Evolutionary conservation across 2,888 invertebrate species (phyloP).

Genomic region (Melolontha melolontha): DNA sequence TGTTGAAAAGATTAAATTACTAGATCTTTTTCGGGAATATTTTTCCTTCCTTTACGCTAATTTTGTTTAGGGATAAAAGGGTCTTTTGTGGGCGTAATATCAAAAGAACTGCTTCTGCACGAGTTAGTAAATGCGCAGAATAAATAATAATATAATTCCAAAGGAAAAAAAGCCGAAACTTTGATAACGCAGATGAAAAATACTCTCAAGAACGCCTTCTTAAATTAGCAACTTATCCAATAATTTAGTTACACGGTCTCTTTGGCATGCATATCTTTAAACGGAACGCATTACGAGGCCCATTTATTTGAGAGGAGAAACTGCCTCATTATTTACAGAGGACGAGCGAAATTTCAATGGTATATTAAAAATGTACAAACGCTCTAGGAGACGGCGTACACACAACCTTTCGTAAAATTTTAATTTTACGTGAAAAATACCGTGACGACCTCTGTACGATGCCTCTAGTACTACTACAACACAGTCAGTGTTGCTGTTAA

Average conservation of each 20-base stretch:
- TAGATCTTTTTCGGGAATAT: no score
- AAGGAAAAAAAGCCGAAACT: no score
- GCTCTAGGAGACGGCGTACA: not conserved
- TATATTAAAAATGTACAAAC: conserved; percentile 25
- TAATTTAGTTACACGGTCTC: conserved; percentile 9
- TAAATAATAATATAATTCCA: conserved; percentile 4
- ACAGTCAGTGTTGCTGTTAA: not conserved
- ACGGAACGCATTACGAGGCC: not conserved
- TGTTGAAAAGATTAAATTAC: no score
- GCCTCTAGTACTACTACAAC: not conserved
- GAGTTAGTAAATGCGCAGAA: not conserved
- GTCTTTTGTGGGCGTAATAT: no score
- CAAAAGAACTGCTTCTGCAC: no score
- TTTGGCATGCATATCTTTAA: no score
- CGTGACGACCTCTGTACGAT: not conserved
- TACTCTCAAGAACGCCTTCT: not conserved
- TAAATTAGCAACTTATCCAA: conserved; percentile 25
- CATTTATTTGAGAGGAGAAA: not conserved
- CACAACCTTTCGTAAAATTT: not conserved
- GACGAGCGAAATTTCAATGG: conserved; percentile 6
- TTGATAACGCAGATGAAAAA: conserved; percentile 9
- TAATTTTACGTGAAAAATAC: conserved; percentile 12
- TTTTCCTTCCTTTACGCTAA: no score
- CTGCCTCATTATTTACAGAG: conserved; percentile 14
- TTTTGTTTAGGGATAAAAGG: no score